These are phyloP conservation scores for Camptogramma bilineatum DNA, from an alignment of 2,888 invertebrate species.

Conservation along the genomic window DNA sequence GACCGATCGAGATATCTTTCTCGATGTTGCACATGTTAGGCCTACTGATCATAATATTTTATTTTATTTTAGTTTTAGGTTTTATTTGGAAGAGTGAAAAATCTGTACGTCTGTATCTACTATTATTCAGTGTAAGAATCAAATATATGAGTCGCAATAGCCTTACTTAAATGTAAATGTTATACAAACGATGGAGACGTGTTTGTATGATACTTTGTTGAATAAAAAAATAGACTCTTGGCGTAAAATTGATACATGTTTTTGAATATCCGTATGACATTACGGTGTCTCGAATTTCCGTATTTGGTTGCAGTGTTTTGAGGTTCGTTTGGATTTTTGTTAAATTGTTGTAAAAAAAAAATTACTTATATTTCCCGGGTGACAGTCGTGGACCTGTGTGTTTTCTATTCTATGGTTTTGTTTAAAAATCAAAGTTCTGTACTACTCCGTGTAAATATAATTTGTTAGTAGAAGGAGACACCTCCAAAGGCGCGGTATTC, in stretches of 20 bases:
- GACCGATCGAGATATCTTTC: no score
- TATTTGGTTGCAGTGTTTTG: constrained; percentile 1
- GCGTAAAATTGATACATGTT: constrained; percentile 16
- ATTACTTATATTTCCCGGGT: no score
- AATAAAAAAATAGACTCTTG: constrained; percentile 25
- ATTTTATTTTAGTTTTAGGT: no score
- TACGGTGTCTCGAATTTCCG: not conserved
- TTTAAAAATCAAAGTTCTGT: no score
- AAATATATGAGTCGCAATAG: constrained; percentile 40
- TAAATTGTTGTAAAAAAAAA: not conserved
- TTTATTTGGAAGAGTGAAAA: constrained; percentile 7
- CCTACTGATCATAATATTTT: no score
- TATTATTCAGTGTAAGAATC: constrained; percentile 27
- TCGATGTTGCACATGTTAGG: no score
- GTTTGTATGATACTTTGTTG: constrained; percentile 31
- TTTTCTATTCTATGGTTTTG: no score
- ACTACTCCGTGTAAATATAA: no score
- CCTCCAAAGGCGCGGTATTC: no score
- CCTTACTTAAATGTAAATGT: constrained; percentile 35
- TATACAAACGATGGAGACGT: constrained; percentile 35
- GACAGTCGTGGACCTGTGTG: no score
- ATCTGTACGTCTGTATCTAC: not conserved
- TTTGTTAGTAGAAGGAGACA: no score
- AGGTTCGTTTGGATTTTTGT: not conserved
- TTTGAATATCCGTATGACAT: not conserved